These are phyloP conservation scores for Apocheima hispidaria DNA, from an alignment of 2,888 invertebrate species.

Conservation along the genomic window DNA sequence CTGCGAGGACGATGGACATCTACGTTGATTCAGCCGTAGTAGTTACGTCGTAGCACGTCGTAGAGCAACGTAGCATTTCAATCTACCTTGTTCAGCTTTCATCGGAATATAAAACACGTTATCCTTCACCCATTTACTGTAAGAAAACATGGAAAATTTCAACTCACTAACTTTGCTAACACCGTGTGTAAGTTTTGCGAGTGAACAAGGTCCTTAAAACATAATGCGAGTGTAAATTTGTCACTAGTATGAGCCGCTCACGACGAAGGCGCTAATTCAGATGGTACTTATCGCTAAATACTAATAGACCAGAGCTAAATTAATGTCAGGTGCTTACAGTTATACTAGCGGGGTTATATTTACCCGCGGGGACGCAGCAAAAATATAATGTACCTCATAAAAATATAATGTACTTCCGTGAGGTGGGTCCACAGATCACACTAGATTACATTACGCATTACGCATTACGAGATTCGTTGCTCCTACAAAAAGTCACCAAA, in stretches of 20 bases:
- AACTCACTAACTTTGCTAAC: neutral
- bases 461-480: too few species aligned
- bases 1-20: too few species aligned
- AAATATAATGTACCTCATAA: too few species aligned
- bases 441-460: too few species aligned
- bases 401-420: too few species aligned
- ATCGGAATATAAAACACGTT: neutral
- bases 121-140: neutral
- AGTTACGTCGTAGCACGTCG: neutral
- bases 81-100: too few species aligned
- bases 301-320: neutral
- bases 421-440: too few species aligned
- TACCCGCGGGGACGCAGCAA: too few species aligned
- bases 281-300: neutral
- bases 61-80: neutral
- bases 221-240: neutral
- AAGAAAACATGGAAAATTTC: neutral
- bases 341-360: too few species aligned
- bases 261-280: constrained; percentile 18
- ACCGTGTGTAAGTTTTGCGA: neutral
- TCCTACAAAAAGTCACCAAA: too few species aligned
- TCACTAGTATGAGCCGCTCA: constrained; percentile 18
- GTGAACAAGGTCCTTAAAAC: constrained; percentile 3
- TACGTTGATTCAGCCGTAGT: neutral
- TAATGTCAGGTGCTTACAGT: neutral